Evolutionary conservation across 1,140 invertebrate species (phyloP).

Genomic region (Meteorus sp.): DNA sequence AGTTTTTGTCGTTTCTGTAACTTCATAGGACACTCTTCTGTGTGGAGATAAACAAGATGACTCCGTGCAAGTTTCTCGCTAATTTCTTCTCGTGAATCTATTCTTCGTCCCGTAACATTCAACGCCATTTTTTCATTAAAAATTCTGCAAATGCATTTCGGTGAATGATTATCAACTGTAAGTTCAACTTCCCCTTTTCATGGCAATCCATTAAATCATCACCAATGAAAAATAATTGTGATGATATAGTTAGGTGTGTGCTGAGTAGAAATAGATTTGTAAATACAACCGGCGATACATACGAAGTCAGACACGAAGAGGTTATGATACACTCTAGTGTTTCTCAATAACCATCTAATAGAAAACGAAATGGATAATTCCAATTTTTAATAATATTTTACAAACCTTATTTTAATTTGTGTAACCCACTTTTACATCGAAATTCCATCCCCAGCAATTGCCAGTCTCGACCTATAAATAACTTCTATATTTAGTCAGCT

Average conservation of each 20-base stretch:
- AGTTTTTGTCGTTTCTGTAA: slow-evolving; percentile 72
- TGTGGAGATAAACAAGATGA: slow-evolving; percentile 74
- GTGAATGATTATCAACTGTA: neutral
- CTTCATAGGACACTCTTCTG: slow-evolving; percentile 76
- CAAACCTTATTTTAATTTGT: neutral
- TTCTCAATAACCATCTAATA: too few species aligned
- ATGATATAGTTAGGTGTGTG: too few species aligned
- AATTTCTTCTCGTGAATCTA: slow-evolving; percentile 64
- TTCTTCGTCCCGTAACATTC: slow-evolving; percentile 48
- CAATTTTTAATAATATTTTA: neutral
- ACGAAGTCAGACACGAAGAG: too few species aligned
- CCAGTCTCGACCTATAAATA: slow-evolving; percentile 48
- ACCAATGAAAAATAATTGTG: too few species aligned
- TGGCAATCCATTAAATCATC: too few species aligned
- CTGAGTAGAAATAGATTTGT: too few species aligned
- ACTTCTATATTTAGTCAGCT: slow-evolving; percentile 47
- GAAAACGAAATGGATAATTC: too few species aligned
- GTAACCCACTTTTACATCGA: too few species aligned
- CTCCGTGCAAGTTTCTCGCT: slow-evolving; percentile 70
- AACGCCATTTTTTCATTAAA: slow-evolving; percentile 52
- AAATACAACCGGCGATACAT: too few species aligned
- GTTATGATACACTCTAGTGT: too few species aligned
- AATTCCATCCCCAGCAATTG: neutral
- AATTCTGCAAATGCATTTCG: neutral
- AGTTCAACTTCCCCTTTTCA: neutral